Base-by-base conservation (phyloP, 2,888 invertebrate species). In the Augiades crinisus region DNA sequence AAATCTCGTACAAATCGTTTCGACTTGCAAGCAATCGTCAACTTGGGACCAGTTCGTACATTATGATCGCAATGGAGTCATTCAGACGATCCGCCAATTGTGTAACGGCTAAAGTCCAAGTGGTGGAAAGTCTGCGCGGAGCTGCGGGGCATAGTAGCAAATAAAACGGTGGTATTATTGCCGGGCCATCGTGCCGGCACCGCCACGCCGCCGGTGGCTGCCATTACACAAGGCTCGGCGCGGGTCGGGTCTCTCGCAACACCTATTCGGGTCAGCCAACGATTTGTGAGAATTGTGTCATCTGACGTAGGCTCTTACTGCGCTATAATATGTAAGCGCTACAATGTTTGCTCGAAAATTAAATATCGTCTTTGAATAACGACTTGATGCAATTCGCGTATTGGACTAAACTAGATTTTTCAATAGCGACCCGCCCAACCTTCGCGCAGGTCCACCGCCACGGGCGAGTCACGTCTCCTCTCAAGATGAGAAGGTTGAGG, bases 211-310 rank as follows among this genome's bases (percentile, higher is more conserved):
- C 41, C 44, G 50, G 34, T 43, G 41, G 57, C 51, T 78, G 78
- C 78, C 78, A 80, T 87, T 88, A 77, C 87, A 88, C 86, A 88
- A 88, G 88, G 78, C 80, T 78, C 70, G 72, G 67, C 66, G 72
- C 82, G 74, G 81, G 79, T 79, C 81, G 83, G 69, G 68, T 75
- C 75, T 86, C 83, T 81, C 84, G 85, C 87, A 86, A 85, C 78
- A 77, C 78, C 78, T 84, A 88, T 87, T 87, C 81, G 78, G 88
- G 87, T 88, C 87, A 85, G 71, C 68, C 75, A 80, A 73, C 83
- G 80, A 86, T 86, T 88, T 87, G 86, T 86, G 86, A 83, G 84
- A 86, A 87, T 87, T 86, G 88, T 85, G 88, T 79, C 87, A 86
- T 82, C 81, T 81, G 75, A 78, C 79, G 78, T 78, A 81, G 62